phyloP scores from a whole-genome alignment of 2,888 invertebrate species.

The Agrilus biguttatus region DNA sequence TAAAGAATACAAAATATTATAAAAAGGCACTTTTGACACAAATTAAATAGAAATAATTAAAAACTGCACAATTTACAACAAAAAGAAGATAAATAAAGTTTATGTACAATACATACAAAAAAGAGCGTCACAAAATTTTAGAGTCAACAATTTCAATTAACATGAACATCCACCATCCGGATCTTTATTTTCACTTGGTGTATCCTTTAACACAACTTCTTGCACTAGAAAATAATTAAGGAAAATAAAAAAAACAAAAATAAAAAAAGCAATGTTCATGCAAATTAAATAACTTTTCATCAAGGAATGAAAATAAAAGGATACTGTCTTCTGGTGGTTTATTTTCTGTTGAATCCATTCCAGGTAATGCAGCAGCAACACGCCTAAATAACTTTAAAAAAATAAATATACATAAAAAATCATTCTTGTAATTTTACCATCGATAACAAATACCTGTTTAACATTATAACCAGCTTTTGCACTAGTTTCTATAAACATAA shows the following conservation, averaged over 20 bases:
- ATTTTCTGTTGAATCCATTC: conserved; percentile 95
- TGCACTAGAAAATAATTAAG: conserved; percentile 69
- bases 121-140: conserved; percentile 3
- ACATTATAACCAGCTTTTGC: conserved; percentile 99
- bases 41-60: neutral
- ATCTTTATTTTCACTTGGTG: conserved; percentile 86
- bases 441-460: conserved; percentile 60
- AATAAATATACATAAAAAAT: conserved; percentile 1
- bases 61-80: conserved; percentile 1
- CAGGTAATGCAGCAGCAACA: conserved; percentile 95
- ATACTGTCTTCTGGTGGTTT: conserved; percentile 94
- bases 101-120: conserved; percentile 2
- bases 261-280: conserved; percentile 16
- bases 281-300: conserved; percentile 5
- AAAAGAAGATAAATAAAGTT: neutral
- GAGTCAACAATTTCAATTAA: conserved; percentile 31
- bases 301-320: conserved; percentile 40
- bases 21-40: no score
- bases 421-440: no score
- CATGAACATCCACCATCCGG: conserved; percentile 89
- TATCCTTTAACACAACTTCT: conserved; percentile 95
- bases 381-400: conserved; percentile 79
- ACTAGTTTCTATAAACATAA: conserved; percentile 99
- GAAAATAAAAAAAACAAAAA: conserved; percentile 37
- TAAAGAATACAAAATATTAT: no score